Evolutionary conservation across 1,140 invertebrate genomes (phyloP), one percentile per base, ranked within the genome.

Genomic region (Drosophila miranda): DNA sequence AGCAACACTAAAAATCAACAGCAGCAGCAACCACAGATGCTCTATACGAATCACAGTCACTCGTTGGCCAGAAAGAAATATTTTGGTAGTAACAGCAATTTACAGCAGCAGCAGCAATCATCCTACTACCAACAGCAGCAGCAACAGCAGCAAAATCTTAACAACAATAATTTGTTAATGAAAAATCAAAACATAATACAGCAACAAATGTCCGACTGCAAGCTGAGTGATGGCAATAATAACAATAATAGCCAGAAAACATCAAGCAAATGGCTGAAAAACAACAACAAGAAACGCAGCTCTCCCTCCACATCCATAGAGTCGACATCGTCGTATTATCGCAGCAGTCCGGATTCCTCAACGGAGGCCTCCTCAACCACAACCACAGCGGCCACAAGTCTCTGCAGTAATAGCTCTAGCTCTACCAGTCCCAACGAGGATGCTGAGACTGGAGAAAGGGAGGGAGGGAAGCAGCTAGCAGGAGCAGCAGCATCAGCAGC

Each of bases 171-270:
- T 61, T 30, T 56, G 28, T 5, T 72, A 16, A 76, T 66, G 23
- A 84, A 84, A 42, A 84, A 84, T 67, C 75, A 84, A 66, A 84
- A 84, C 38, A 57, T 76, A n/a, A 42, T 51, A 6, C 58, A 72
- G 1, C 60, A 62, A 14, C 48, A 50, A 50, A 26, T 73, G 6
- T 46, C 49, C 3, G 64, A 68, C 49, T 42, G 60, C 62, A 80
- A 77, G 28, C n/a, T 48, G 3, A 74, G 34, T 34, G 64, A 61
- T 44, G 73, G 34, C 42, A 82, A 70, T 45, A 87, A 59, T 45
- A 87, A 59, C 30, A 80, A 67, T 46, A 79, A 38, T 19, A 64
- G 26, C 1, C 64, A 28, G 3, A 63, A 9, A 72, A n/a, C 46
- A 66, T 9, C 19, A 50, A 54, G 6, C 56, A 61, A 30, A 16